Percentiles rank a stretch among this genome's conserved stretches.
phyloP scores from a whole-genome alignment of 2,113 vertebrate genomes.

The Cinclus cinclus region DNA sequence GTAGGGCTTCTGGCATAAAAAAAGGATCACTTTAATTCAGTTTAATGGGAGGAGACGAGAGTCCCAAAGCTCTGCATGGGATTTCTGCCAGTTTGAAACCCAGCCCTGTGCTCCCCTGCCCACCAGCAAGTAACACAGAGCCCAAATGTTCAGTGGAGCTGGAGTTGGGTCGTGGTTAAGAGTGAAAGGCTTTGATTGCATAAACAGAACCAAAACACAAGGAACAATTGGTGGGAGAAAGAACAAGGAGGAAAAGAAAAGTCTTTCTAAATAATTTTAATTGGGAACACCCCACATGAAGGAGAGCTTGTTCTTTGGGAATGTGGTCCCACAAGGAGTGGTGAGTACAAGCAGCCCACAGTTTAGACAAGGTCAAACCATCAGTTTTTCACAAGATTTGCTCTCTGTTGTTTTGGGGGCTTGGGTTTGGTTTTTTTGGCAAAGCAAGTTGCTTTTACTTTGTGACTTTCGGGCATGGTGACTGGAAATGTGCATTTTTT shows the following conservation, averaged over 20 bases:
- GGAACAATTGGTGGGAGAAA: conserved; percentile 43
- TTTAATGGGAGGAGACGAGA: not conserved
- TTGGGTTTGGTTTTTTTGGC: not conserved
- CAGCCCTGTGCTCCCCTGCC: not conserved
- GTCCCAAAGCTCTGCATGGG: not conserved
- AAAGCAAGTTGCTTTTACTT: not conserved
- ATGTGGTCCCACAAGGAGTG: not conserved
- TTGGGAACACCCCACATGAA: conserved; percentile 22
- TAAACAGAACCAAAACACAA: conserved; percentile 62
- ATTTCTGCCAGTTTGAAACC: not conserved
- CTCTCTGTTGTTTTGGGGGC: not conserved
- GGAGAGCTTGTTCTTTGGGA: not conserved
- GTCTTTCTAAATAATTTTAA: conserved; percentile 19
- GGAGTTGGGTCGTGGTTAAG: conserved; percentile 58
- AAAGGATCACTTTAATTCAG: not conserved
- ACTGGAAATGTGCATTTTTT: not conserved
- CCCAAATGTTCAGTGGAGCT: not conserved
- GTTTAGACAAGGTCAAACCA: not conserved
- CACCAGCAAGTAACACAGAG: not conserved
- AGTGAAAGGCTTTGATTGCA: conserved; percentile 53
- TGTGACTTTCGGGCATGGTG: not conserved
- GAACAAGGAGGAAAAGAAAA: not conserved
- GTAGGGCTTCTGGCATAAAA: not conserved
- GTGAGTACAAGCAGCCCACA: not conserved
- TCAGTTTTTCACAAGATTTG: not conserved